phyloP scores from a whole-genome alignment of 2,113 vertebrate species.

The Calidris pugnax region DNA sequence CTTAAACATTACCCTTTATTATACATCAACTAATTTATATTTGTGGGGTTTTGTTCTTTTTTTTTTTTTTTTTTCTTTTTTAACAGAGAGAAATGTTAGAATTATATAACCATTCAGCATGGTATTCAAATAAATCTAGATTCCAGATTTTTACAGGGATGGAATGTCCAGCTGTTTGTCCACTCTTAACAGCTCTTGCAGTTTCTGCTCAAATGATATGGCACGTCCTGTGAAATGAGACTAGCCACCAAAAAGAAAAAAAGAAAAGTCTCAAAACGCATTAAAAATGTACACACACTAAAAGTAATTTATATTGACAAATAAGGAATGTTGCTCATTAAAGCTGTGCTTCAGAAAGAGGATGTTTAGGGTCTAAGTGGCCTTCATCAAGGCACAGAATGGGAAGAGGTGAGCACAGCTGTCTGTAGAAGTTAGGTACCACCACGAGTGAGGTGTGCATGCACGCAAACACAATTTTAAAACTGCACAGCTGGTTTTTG shows the following conservation, averaged over 20 bases:
- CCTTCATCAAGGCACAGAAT: conserved; percentile 80
- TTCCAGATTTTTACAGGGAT: no score
- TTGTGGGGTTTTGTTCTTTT: not conserved
- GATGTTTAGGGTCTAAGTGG: conserved; percentile 67
- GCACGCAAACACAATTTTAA: conserved; percentile 74
- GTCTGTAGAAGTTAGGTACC: conserved; percentile 72
- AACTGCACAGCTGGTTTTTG: conserved; percentile 72
- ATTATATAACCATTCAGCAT: no score
- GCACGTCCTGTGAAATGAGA: no score
- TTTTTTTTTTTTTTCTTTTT: no score
- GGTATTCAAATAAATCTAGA: no score
- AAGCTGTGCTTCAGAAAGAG: conserved; percentile 76
- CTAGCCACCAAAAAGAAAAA: no score
- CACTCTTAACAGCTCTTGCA: no score
- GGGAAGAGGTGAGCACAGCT: conserved; percentile 72
- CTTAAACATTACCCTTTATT: conserved; percentile 77
- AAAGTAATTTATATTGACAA: conserved; percentile 80
- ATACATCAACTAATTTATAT: conserved; percentile 78
- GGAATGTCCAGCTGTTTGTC: no score
- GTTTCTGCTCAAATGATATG: no score
- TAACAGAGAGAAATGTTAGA: no score
- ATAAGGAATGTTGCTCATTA: conserved; percentile 80
- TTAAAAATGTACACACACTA: conserved; percentile 70
- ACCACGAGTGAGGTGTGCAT: conserved; percentile 80
- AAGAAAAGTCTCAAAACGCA: conserved; percentile 61